Evolutionary conservation across 2,888 invertebrate species (phyloP), one percentile per base, ranked within the genome.

Genomic region (Aleiodes leptofemur): DNA sequence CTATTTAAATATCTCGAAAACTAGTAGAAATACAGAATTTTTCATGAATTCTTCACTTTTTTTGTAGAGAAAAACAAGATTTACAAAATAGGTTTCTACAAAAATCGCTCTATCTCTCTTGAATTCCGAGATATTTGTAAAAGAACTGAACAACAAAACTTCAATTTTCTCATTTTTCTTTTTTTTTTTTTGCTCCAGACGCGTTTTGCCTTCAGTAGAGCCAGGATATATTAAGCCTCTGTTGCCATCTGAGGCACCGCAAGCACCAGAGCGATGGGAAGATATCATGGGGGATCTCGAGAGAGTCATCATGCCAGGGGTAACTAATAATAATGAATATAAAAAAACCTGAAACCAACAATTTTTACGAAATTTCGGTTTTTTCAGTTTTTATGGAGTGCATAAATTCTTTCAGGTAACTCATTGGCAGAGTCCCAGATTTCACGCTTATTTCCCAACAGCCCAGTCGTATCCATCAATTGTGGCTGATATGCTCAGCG

Each of bases 361-460:
- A 9, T 14, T 50, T 38, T 48, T 23, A 34, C 43, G 13, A 43
- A 34, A 34, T 34, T 34, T 6, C 34, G 6, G 34, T 6, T 34
- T 34, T 34, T 34, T 4, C 48, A 64, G 5, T 64, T 43, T 23
- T 34, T 11, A 4, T 16, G 13, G 16, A 48, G 5, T 48, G 51
- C 23, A 31, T 29, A n/a, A 38, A 61, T 31, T 34, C n/a, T 81
- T 72, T 81, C 76, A 92, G 91, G 91, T 98, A 73, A 98, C 98
- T 0, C 98, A 98, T 87, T 98, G 98, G 98, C 97, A 98, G 89
- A 97, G 96, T 72, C 98, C 98, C 7, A 93, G 95, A 86, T 98
- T 98, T 91, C 97, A 97, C 90, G 98, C 98, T 5, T 98, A 98
- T 90, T 97, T 96, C 90, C 97, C 97, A 16, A 96, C 97, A 0